Evolutionary conservation across 2,888 invertebrate species (phyloP).

Genomic region (Balanococcus diminutus): DNA sequence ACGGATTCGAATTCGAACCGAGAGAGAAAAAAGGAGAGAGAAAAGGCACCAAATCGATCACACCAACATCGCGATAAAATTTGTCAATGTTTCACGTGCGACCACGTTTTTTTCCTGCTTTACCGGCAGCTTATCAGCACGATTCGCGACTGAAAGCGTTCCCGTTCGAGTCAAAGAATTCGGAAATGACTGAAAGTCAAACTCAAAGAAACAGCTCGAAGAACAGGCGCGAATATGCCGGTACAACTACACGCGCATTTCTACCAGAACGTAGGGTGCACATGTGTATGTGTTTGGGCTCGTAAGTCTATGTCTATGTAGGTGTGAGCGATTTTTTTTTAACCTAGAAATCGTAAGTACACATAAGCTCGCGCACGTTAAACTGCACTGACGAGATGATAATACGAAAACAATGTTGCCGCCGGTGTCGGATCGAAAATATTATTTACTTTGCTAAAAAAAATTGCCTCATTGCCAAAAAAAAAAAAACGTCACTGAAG

Average conservation of each 20-base stretch:
- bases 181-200: slow-evolving; percentile 42
- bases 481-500: too few relatives aligned
- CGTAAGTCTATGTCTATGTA: background rate
- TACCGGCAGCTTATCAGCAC: slow-evolving; percentile 29
- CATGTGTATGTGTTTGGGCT: background rate
- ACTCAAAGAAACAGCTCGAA: slow-evolving; percentile 33
- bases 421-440: background rate
- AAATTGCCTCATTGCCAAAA: too few relatives aligned
- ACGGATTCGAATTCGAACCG: background rate
- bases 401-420: background rate
- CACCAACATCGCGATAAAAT: slow-evolving; percentile 23
- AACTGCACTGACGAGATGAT: background rate
- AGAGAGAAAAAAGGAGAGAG: background rate
- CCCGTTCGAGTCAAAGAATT: slow-evolving; percentile 38
- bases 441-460: background rate
- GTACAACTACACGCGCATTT: slow-evolving; percentile 14
- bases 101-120: background rate
- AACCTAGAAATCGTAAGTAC: slow-evolving; percentile 1
- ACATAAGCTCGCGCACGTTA: slow-evolving; percentile 20
- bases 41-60: slow-evolving; percentile 9
- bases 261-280: background rate
- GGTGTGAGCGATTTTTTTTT: slow-evolving; percentile 37
- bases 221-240: slow-evolving; percentile 34
- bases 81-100: slow-evolving; percentile 14
- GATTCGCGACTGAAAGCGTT: background rate